Base-by-base conservation (phyloP, 2,888 invertebrate species). In the Aleiodes alternator region DNA sequence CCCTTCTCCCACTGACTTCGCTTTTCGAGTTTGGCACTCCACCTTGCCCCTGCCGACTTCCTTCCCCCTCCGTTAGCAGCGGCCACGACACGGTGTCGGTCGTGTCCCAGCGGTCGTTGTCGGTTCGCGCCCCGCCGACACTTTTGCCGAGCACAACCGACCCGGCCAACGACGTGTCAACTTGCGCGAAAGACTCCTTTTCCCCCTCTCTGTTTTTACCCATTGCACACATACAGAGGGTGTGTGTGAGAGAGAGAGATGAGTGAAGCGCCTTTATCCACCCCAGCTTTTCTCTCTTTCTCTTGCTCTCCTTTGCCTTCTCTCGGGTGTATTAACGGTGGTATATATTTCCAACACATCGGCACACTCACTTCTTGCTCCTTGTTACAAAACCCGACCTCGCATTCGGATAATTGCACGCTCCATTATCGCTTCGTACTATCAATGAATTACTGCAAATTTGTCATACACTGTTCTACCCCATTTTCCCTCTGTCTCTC, bases 121-220 rank as follows among this genome's bases (percentile, higher is more conserved):
- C 82, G 84, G 85, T 85, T 84, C 85, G 83, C 86, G 82, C 85
- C 83, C 81, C 80, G 81, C 84, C 83, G 84, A 86, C 86, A 86
- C 86, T 86, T 86, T 85, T 86, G 81, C 83, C 81, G 81, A 80
- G 84, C 83, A 82, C 84, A 82, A 81, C 81, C 85, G 84, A 84
- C 85, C 84, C 80, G 82, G 84, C 82, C 84, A 86, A 86, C 86
- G 85, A 86, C 84, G 85, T 86, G 85, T 84, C 86, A 85, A 86
- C 85, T 82, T 79, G 82, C 81, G 80, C 85, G 71, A 75, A 81
- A 80, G 80, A 80, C 82, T 82, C 76, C 79, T 73, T 68, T 69
- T 72, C 56, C 77, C 75, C 76, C 72, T 59, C 59, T 43, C 34
- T n/a, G 50, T 74, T 64, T 64, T 48, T 29, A 51, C 73, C 55